phyloP scores from a whole-genome alignment of 2,113 vertebrate genomes.

The Pseudorasbora parva region DNA sequence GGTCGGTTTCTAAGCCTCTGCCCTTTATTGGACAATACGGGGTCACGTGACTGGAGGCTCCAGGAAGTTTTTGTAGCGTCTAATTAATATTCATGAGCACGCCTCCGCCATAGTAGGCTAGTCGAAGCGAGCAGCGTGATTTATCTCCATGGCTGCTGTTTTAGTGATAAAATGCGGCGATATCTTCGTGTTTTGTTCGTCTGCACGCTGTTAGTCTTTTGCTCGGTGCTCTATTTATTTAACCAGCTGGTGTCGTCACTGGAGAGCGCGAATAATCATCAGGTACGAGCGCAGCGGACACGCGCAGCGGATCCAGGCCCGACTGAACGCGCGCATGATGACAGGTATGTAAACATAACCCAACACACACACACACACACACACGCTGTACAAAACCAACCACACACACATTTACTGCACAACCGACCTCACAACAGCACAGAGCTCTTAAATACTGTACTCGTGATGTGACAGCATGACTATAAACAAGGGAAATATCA shows the following conservation, averaged over 20 bases:
- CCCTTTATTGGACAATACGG: neutral
- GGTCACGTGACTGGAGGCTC: neutral
- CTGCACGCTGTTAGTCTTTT: constrained; percentile 77
- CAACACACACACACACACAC: no score
- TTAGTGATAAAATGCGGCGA: constrained; percentile 79
- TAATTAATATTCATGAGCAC: constrained; percentile 3
- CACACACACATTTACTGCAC: neutral
- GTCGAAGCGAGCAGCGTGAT: neutral
- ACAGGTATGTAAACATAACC: neutral
- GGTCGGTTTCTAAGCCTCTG: neutral
- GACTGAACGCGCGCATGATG: neutral
- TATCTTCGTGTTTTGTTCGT: constrained; percentile 78
- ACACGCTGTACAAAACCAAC: no score
- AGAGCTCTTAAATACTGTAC: neutral
- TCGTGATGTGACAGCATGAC: neutral
- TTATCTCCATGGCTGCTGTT: neutral
- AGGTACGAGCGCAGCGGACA: constrained; percentile 15
- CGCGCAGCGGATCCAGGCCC: neutral
- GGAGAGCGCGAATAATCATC: constrained; percentile 60
- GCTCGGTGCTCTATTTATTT: constrained; percentile 82
- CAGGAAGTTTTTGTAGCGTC: neutral
- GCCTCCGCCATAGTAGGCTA: constrained; percentile 4
- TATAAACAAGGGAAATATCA: no score
- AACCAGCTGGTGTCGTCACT: constrained; percentile 80
- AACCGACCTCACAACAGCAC: neutral